Base-by-base conservation (phyloP, 2,797 vertebrate species). In the Lagorchestes hirsutus region DNA sequence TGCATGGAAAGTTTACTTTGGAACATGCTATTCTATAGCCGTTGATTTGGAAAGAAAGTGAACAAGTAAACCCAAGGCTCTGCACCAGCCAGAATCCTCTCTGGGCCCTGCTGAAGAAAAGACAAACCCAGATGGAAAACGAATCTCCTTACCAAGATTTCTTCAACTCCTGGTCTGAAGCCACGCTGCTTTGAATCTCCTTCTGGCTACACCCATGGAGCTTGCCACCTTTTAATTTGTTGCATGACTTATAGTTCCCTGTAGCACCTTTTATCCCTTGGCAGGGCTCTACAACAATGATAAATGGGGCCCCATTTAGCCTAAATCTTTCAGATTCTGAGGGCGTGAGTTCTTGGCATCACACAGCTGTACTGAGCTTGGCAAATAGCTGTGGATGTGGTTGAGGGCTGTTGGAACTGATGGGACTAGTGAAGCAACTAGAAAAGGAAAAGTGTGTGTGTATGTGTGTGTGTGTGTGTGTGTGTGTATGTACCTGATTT, bases 241-340 rank as follows among this genome's bases (percentile, higher is more conserved):
- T 16, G 16, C 1, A 1, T 98, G 97, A 98, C 95, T 97, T 98
- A 98, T 91, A 58, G 95, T 94, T 97, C 98, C 98, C 97, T 97
- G 94, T 95, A 97, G 98, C 97, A 97, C 97, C 97, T 97, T 97
- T 98, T 97, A 97, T 97, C 98, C 96, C 92, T 96, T 96, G 97
- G 97, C 97, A 98, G 96, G 95, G 95, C 95, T 98, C 96, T 98
- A 94, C 96, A 97, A 97, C 96, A 96, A 94, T 98, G 97, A 98
- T 95, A 59, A 97, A 98, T 97, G 98, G 94, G 93, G 92, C 96
- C 96, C 94, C 97, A 91, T 91, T 97, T 96, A 95, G 95, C 93
- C 93, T 93, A 95, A 96, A 98, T 97, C 95, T 97, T 97, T 92
- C 91, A 90, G 90, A 95, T 97, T 56, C 96, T 93, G 96, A 82